Evolutionary conservation across 1,140 invertebrate species (phyloP).

Genomic region (Triops longicaudatus): DNA sequence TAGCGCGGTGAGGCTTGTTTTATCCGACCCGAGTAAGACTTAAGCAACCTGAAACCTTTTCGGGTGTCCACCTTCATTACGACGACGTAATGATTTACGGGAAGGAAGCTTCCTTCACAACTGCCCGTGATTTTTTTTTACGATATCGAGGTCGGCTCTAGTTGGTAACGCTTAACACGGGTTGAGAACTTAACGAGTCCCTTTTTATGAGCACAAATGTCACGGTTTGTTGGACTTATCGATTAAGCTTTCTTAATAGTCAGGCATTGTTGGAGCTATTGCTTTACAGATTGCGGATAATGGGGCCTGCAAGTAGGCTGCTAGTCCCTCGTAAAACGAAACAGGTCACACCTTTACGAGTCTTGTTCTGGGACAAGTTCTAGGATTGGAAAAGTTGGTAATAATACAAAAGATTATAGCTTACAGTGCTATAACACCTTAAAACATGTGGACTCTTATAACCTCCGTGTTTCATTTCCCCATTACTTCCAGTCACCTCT

Average conservation of each 20-base stretch:
- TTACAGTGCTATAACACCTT: too few relatives aligned
- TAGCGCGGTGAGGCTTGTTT: background rate
- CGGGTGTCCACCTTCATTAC: background rate
- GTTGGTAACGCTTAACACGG: background rate
- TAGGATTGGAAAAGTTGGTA: too few relatives aligned
- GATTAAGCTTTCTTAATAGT: background rate
- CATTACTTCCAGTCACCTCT: too few relatives aligned
- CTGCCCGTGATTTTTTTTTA: background rate
- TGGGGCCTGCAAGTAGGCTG: background rate
- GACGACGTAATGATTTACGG: background rate
- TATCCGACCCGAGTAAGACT: background rate
- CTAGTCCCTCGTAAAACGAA: background rate
- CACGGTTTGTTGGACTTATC: constrained; percentile 1
- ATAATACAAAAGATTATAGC: too few relatives aligned
- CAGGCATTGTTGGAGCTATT: background rate
- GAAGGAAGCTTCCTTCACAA: background rate
- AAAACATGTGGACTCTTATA: too few relatives aligned
- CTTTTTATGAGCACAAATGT: background rate
- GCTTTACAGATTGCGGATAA: background rate
- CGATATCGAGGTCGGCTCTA: background rate
- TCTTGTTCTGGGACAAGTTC: background rate
- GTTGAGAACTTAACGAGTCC: background rate
- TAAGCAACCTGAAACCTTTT: background rate
- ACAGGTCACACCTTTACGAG: background rate
- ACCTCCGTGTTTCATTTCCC: too few relatives aligned